phyloP scores from a whole-genome alignment of 2,888 invertebrate genomes.

The Apeira syringaria region DNA sequence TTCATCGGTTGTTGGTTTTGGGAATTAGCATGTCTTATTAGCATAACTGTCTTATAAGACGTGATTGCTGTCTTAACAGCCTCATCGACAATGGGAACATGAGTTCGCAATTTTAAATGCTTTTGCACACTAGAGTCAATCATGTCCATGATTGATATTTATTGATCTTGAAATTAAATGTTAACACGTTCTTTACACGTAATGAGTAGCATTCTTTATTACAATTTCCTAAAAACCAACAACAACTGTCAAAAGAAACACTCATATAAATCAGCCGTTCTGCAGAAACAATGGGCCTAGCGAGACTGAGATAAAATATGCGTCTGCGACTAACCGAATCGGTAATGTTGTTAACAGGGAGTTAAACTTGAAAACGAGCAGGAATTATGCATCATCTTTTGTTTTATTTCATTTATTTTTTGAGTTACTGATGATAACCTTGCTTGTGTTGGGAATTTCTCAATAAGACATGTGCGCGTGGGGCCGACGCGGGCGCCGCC shows the following conservation, averaged over 20 bases:
- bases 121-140: too few relatives aligned
- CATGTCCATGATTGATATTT: too few relatives aligned
- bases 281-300: conserved; percentile 46
- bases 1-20: conserved; percentile 78
- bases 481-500: conserved; percentile 75
- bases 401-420: conserved; percentile 1
- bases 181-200: too few relatives aligned
- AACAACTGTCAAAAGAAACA: not conserved
- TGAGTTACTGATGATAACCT: conserved; percentile 9
- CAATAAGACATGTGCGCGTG: conserved; percentile 78
- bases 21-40: conserved; percentile 83
- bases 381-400: conserved; percentile 73
- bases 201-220: too few relatives aligned
- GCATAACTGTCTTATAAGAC: conserved; percentile 77
- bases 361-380: conserved; percentile 73
- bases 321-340: conserved; percentile 74
- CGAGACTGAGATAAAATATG: conserved; percentile 65
- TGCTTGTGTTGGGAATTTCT: conserved; percentile 64
- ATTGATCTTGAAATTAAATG: too few relatives aligned
- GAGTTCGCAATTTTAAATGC: not conserved
- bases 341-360: conserved; percentile 81
- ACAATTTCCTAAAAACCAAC: too few relatives aligned
- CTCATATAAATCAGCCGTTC: conserved; percentile 57
- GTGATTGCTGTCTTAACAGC: conserved; percentile 75
- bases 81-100: conserved; percentile 20